Evolutionary conservation across 2,113 vertebrate genomes (phyloP), one percentile per base, ranked within the genome.

Genomic region (Mobula hypostoma): DNA sequence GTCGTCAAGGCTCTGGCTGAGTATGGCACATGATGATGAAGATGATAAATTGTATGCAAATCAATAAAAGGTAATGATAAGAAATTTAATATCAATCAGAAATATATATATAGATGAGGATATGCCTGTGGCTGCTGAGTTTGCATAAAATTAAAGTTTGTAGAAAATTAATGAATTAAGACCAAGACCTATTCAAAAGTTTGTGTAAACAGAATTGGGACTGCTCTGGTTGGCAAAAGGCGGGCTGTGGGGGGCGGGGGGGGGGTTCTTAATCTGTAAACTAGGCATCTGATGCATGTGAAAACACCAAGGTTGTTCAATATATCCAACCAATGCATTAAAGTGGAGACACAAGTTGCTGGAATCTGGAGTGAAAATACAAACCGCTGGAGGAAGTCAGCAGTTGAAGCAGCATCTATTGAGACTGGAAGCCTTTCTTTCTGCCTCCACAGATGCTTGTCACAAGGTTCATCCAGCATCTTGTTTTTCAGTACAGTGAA

Each of bases 91-190:
- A 19, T 82, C 79, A 19, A 82, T 82, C 79, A 32, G 0, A 32
- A 79, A 56, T 48, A 7, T 24, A 7, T 24, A 7, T 40, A 6
- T 56, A 56, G 40, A 82, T 21, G 6, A 82, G 36, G 79, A 48
- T 82, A 48, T 7, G 48, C 36, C 56, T 5, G 21, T 83, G 80
- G 48, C 56, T 83, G 80, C 36, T 2, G 24, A 48, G 48, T 48
- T 56, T 56, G 80, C 19, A 83, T 21, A 83, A 83, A 21, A 58
- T 85, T 85, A 85, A 85, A 85, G 82, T 36, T 85, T 56, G 82
- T 85, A 56, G 21, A 85, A 48, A 58, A 85, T 40, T 85, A 85
- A 58, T 85, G 48, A 56, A 85, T 48, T 85, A 56, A 58, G 40
- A 85, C 40, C 40, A 85, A 58, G 82, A 48, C 58, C 48, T 29